Conservation (phyloP, 1,140 invertebrate species). For the Saxidomus purpurata region DNA sequence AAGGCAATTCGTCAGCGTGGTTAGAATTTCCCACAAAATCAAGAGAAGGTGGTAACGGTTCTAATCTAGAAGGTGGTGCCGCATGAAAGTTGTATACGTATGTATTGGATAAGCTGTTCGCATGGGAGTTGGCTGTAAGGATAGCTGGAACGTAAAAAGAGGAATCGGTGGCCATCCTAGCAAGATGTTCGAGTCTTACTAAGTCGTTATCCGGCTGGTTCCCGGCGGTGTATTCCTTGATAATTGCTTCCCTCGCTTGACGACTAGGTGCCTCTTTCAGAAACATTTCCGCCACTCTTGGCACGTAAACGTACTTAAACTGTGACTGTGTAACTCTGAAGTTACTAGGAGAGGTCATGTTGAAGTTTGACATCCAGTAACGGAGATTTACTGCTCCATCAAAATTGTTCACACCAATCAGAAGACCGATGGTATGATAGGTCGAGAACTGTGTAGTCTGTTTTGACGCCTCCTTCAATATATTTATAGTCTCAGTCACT, state of each 20-base stretch:
- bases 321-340: neutral
- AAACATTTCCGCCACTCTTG: neutral
- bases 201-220: neutral
- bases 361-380: neutral
- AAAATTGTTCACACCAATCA: slow-evolving; percentile 25
- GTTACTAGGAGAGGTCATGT: neutral
- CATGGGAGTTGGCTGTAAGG: neutral
- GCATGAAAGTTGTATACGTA: slow-evolving; percentile 3
- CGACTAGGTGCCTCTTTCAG: neutral
- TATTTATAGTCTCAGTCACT: neutral
- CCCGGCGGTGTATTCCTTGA: slow-evolving; percentile 1
- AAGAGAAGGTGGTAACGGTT: neutral
- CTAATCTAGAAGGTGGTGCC: neutral
- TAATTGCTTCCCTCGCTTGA: neutral
- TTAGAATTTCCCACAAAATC: neutral
- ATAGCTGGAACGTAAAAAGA: neutral
- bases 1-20: neutral
- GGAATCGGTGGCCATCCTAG: neutral
- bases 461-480: neutral
- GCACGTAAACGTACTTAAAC: neutral
- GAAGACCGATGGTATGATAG: neutral
- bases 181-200: neutral
- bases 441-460: neutral
- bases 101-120: neutral
- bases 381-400: slow-evolving; percentile 1